Base-by-base conservation (phyloP, 2,797 vertebrate species). In the Sebastes kiyomatsui region DNA sequence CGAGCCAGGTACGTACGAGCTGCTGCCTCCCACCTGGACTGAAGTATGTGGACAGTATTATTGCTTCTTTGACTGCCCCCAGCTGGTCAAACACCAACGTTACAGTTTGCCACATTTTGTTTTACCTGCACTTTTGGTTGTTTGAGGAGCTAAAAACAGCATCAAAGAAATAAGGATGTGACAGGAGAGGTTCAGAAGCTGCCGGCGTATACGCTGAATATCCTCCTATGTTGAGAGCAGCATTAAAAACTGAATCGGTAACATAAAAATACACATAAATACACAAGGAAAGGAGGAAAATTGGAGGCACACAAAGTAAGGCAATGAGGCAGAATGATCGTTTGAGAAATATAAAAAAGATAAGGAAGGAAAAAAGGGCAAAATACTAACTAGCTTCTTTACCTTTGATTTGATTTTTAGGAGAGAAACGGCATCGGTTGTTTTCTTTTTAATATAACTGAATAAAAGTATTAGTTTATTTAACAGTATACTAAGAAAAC, bases 1-100 rank as follows among this genome's bases (percentile, higher is more conserved):
- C 97, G n/a, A 97, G 97, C 88, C 98, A 99, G 97, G 98, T 98
- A 88, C 30, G 98, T 98, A 88, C 22, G 14, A 49, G 18, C 46
- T 1, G 46, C 46, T 46, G 42, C 42, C 3, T 46, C 42, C 42
- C 42, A 46, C 14, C 28, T 32, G 52, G 7, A 5, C 25, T 5
- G 0, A 1, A 25, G 5, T 20, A 4, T 16, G 49, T 59, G 20
- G 54, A 46, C 42, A 16, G 42, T 3, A 46, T 46, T 18, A 33
- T 1, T 58, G 69, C 22, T 27, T 27, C 4, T 66, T n/a, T 35
- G 55, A 22, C 33, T 18, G 75, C 83, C 90, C 38, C 4, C 87
- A 86, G 62, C 70, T 81, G 91, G 78, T 66, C 22, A 23, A 3
- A 61, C 1, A 0, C 6, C 6, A 13, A 3, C 69, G 68, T 2